Percentiles rank a stretch among this genome's conserved stretches.
Conservation (phyloP, 2,888 invertebrate genomes). For the Trachelus tabidus region DNA sequence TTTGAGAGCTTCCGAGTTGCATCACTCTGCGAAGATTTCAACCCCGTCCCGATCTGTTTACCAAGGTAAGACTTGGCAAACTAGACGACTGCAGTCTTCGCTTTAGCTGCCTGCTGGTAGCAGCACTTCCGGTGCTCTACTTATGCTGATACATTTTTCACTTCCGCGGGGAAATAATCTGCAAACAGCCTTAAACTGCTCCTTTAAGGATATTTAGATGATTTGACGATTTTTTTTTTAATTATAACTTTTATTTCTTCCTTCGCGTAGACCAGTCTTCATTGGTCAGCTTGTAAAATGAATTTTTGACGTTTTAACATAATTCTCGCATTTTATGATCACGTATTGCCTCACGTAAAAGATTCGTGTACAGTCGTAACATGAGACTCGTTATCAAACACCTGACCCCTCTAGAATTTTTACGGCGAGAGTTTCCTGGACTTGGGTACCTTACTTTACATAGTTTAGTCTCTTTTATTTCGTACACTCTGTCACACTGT, state of each 20-base stretch:
- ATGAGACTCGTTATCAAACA: neutral
- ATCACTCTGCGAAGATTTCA: conserved; percentile 16
- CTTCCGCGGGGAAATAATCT: neutral
- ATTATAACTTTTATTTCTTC: neutral
- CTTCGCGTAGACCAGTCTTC: neutral
- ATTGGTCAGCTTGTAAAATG: neutral
- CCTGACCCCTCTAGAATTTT: neutral
- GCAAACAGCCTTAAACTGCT: neutral
- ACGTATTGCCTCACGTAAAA: neutral
- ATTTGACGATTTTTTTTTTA: neutral
- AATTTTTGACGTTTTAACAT: neutral
- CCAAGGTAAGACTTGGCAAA: conserved; percentile 23
- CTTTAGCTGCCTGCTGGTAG: neutral
- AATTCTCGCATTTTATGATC: neutral
- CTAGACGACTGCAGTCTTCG: conserved; percentile 15
- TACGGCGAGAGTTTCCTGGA: neutral
- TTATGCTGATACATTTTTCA: neutral
- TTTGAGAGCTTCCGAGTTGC: neutral
- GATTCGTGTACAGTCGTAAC: neutral
- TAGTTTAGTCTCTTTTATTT: neutral
- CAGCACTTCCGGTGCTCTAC: neutral
- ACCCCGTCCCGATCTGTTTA: conserved; percentile 25
- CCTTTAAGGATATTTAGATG: neutral
- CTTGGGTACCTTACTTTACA: neutral
- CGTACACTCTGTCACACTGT: neutral